Evolutionary conservation across 1,140 invertebrate genomes (phyloP), one percentile per base, ranked within the genome.

Genomic region (Dufourea novaeangliae): DNA sequence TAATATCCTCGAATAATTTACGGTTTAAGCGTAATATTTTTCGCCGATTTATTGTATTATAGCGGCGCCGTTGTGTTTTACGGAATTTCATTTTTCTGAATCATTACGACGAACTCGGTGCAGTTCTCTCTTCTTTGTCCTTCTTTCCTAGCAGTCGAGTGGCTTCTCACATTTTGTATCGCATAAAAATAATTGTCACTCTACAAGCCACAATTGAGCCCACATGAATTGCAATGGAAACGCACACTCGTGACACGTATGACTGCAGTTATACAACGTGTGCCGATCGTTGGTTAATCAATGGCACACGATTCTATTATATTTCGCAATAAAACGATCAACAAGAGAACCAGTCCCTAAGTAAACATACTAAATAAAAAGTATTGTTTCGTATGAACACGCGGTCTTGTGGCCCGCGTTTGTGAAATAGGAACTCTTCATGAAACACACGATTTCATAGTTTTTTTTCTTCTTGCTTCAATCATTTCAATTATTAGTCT

Each of bases 151-250:
- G 46, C 68, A 68, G 25, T 69, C 68, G 50, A 78, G 66, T 68
- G 66, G 76, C 74, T 72, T 64, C 41, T n/a, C 20, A 39, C n/a
- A 50, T 5, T 50, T 62, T 50, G 73, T 70, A 81, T 84, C 70
- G 74, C 73, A 72, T 87, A 86, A 87, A 86, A 86, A 78, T 72
- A 80, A 86, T 86, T 86, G 78, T 82, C 85, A 85, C 59, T 84
- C 73, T 84, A 77, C 83, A 86, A 87, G 85, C 79, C 79, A 87
- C 70, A 79, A 86, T 86, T 74, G 59, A 74, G 72, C 69, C 56
- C 46, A 71, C 61, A 71, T 56, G 54, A 84, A 50, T 76, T 77
- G 64, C 57, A 79, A 86, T 73, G 50, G 78, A 84, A 86, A 78
- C 56, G 57, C 57, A 52, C 67, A 70, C 62, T 74, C 50, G 46